Evolutionary conservation across 2,888 invertebrate species (phyloP).

Genomic region (Rhopalosiphum nymphaeae): DNA sequence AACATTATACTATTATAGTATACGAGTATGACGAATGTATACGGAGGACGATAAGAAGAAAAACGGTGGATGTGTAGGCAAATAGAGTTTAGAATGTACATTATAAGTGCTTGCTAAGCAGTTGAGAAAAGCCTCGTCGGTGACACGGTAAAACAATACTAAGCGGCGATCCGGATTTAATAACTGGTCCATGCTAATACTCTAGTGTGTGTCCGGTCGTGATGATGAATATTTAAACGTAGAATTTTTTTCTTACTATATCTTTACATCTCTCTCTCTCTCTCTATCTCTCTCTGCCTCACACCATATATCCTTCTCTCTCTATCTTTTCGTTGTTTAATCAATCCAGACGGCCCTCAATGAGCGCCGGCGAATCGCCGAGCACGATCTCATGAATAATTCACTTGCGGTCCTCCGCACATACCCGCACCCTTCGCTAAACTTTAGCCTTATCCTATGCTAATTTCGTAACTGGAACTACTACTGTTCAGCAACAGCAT

Average conservation of each 20-base stretch:
- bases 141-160: conserved; percentile 64
- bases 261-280: neutral
- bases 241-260: conserved; percentile 3
- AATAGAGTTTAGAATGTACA: neutral
- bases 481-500: conserved; percentile 37
- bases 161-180: conserved; percentile 64
- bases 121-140: conserved; percentile 46
- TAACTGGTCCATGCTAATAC: conserved; percentile 65
- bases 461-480: conserved; percentile 52
- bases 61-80: neutral
- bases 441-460: conserved; percentile 55
- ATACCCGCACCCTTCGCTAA: conserved; percentile 22
- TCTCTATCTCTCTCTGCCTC: neutral
- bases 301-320: neutral
- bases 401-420: conserved; percentile 36
- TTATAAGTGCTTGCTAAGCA: conserved; percentile 31
- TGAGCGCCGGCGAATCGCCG: conserved; percentile 61
- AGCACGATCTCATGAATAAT: conserved; percentile 65
- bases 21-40: neutral
- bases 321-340: conserved; percentile 55
- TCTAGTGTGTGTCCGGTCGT: conserved; percentile 61
- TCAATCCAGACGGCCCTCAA: conserved; percentile 63
- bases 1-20: neutral
- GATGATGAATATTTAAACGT: conserved; percentile 65
- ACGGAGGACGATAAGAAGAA: neutral